Base-by-base conservation (phyloP, 2,888 invertebrate genomes). In the Allacma fusca region DNA sequence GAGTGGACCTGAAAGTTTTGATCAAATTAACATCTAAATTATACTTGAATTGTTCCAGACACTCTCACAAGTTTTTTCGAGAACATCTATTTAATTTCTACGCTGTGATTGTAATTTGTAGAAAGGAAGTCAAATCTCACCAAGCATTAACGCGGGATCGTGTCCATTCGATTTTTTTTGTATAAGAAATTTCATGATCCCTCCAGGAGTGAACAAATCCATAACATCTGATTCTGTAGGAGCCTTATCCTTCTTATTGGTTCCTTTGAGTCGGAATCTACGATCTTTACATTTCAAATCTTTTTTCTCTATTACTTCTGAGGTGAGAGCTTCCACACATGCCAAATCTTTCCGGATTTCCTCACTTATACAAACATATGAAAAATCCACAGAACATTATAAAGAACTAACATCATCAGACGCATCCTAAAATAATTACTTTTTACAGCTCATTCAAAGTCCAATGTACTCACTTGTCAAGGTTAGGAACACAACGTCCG, bases 401-500 rank as follows among this genome's bases (percentile, higher is more conserved):
- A n/a, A n/a, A n/a, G n/a, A n/a, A n/a, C n/a, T n/a, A n/a, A n/a
- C n/a, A n/a, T n/a, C n/a, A n/a, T n/a, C n/a, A n/a, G n/a, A n/a
- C n/a, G n/a, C n/a, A n/a, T n/a, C n/a, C n/a, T n/a, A n/a, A n/a
- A n/a, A n/a, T n/a, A n/a, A n/a, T n/a, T n/a, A n/a, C n/a, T n/a
- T n/a, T n/a, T n/a, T n/a, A n/a, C n/a, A n/a, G n/a, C n/a, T n/a
- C n/a, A n/a, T n/a, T 40, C 5, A 40, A 40, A 40, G 13, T 40
- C 13, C 5, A 40, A 40, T 40, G 5, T 9, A 13, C 40, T 70
- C 23, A 70, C 70, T 70, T 70, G 7, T 70, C 21, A 12, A 75
- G 21, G 24, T 75, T 75, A 13, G 75, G 75, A 5, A 43, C 65
- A 43, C 75, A 75, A 43, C 75, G 65, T 43, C 75, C 75, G 26